These are phyloP conservation scores for Venturia canescens DNA, from an alignment of 1,140 invertebrate genomes.

Conservation along the genomic window DNA sequence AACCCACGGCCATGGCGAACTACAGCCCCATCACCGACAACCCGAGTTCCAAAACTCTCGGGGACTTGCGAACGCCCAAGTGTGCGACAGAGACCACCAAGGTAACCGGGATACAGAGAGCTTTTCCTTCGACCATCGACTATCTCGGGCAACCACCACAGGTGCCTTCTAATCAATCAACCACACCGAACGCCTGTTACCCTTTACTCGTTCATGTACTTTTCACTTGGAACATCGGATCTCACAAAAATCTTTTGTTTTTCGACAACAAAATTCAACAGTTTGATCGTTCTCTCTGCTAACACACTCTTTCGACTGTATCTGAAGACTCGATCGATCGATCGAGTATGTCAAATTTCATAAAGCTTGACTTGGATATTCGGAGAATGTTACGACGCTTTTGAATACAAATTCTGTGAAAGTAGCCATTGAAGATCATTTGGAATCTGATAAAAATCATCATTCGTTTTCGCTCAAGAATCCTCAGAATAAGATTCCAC, in stretches of 20 bases:
- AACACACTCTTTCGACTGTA: too few species aligned
- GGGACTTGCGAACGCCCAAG: slow-evolving; percentile 37
- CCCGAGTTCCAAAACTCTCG: slow-evolving; percentile 52
- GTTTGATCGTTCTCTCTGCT: too few species aligned
- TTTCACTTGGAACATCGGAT: not conserved
- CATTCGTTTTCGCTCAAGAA: too few species aligned
- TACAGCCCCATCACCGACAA: slow-evolving; percentile 65
- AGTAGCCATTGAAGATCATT: too few species aligned
- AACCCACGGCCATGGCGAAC: slow-evolving; percentile 73
- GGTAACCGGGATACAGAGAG: not conserved
- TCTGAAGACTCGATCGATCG: too few species aligned
- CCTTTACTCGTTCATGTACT: not conserved
- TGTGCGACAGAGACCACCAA: slow-evolving; percentile 6
- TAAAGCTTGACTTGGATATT: too few species aligned
- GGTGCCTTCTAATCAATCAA: slow-evolving; percentile 77
- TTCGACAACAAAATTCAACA: not conserved
- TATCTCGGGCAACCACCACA: slow-evolving; percentile 21
- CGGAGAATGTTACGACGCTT: too few species aligned
- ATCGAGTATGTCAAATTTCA: too few species aligned
- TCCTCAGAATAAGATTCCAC: too few species aligned
- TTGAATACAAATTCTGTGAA: too few species aligned
- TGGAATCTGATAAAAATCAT: too few species aligned
- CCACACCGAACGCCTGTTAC: slow-evolving; percentile 63
- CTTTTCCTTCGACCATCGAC: slow-evolving; percentile 31
- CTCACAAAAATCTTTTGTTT: not conserved